Conservation (phyloP, 2,797 vertebrate genomes). For the Picus viridis region DNA sequence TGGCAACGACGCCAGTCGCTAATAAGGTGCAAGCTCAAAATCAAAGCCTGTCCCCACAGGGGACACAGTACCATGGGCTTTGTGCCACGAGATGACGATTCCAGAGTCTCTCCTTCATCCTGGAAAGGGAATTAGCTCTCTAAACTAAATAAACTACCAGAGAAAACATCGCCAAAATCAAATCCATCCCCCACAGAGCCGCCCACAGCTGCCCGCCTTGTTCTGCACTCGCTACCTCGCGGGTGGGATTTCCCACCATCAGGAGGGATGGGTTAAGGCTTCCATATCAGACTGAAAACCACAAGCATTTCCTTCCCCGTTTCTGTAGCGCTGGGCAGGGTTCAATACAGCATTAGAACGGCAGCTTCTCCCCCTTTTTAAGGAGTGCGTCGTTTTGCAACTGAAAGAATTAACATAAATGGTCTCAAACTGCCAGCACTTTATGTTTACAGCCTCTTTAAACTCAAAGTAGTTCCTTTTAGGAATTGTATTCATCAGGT, state of each 20-base stretch:
- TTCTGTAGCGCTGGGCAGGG: neutral
- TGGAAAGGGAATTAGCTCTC: neutral
- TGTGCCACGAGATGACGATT: neutral
- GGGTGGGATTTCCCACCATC: neutral
- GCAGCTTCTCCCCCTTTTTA: neutral
- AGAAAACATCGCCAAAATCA: neutral
- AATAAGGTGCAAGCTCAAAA: neutral
- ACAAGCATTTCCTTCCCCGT: neutral
- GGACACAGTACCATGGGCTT: neutral
- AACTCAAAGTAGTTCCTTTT: neutral
- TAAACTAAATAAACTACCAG: neutral
- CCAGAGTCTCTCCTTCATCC: neutral
- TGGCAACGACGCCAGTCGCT: neutral
- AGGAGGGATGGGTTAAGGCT: neutral
- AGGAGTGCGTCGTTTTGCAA: neutral
- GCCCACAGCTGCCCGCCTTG: neutral
- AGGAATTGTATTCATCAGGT: neutral
- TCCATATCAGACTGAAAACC: neutral
- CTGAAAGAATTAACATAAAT: neutral
- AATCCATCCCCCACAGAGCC: neutral
- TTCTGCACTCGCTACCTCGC: fast-evolving
- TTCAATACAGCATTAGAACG: neutral
- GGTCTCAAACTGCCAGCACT: neutral
- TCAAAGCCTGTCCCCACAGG: neutral
- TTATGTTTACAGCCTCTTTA: neutral